phyloP scores from a whole-genome alignment of 2,113 vertebrate genomes.

The Heterocephalus glaber region DNA sequence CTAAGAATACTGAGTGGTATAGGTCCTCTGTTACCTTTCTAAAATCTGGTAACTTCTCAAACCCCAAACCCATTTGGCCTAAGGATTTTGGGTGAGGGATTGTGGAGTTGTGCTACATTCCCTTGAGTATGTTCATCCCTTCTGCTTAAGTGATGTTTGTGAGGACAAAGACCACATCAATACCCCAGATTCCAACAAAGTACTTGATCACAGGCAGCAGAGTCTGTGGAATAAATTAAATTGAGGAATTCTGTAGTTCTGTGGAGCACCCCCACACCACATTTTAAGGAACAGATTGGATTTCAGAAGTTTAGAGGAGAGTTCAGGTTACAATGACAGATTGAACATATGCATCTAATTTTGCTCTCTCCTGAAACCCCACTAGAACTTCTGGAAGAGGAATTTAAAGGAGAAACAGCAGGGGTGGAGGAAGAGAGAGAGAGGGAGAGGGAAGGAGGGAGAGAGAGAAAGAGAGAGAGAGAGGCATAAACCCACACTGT shows the following conservation, averaged over 20 bases:
- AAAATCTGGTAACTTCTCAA: not conserved
- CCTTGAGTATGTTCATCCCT: not conserved
- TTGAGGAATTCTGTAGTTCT: not conserved
- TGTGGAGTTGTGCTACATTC: not conserved
- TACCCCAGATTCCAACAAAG: not conserved
- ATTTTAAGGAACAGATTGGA: conserved; percentile 19
- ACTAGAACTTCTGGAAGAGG: conserved; percentile 44
- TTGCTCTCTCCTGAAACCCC: conserved; percentile 40
- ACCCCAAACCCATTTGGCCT: not conserved
- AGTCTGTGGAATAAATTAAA: not conserved
- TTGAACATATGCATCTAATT: conserved; percentile 22
- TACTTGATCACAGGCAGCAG: not conserved
- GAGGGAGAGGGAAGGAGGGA: not conserved
- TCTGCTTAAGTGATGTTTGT: not conserved
- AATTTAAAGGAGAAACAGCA: not conserved
- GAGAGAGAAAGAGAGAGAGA: not conserved
- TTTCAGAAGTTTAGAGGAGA: not conserved
- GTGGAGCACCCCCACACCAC: not conserved
- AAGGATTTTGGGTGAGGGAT: not conserved
- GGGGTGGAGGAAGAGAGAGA: not conserved
- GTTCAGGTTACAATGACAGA: conserved; percentile 16
- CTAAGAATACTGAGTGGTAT: not conserved
- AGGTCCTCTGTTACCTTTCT: not conserved
- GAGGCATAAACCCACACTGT: conserved; percentile 11
- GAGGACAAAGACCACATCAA: not conserved